These are phyloP conservation scores for Sturnus vulgaris DNA, from an alignment of 2,113 vertebrate species.

Conservation along the genomic window DNA sequence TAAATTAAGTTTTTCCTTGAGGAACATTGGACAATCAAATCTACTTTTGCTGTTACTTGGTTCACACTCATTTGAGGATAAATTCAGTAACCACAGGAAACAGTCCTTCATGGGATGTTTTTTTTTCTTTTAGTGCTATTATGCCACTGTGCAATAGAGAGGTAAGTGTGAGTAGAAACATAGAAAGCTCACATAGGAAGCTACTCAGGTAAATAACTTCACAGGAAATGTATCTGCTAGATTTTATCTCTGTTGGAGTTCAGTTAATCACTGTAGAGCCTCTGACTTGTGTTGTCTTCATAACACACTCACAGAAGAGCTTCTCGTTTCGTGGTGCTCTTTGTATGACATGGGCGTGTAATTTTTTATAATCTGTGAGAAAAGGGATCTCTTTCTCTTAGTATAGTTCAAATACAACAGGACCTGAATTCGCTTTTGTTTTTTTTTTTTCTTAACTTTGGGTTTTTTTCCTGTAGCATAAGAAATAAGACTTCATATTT, in stretches of 20 bases:
- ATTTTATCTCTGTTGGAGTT: neutral
- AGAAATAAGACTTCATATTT: neutral
- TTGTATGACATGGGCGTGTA: neutral
- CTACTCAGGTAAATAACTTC: neutral
- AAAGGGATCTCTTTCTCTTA: neutral
- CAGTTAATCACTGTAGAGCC: neutral
- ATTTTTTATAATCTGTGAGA: neutral
- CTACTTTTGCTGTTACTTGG: neutral
- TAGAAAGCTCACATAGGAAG: neutral
- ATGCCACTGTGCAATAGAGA: neutral
- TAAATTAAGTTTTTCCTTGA: neutral
- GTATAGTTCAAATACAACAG: neutral
- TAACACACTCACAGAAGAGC: neutral
- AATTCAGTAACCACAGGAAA: neutral
- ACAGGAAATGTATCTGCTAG: neutral
- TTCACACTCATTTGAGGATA: neutral
- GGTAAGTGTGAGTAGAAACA: neutral
- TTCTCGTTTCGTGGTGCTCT: neutral
- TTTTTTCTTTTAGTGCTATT: neutral
- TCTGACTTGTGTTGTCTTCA: neutral
- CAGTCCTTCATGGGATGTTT: neutral
- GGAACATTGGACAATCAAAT: neutral
- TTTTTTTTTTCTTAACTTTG: neutral
- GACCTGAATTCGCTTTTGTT: neutral
- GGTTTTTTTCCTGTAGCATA: neutral